phyloP scores from a whole-genome alignment of 2,113 vertebrate genomes.

The Paedocypris sp. region DNA sequence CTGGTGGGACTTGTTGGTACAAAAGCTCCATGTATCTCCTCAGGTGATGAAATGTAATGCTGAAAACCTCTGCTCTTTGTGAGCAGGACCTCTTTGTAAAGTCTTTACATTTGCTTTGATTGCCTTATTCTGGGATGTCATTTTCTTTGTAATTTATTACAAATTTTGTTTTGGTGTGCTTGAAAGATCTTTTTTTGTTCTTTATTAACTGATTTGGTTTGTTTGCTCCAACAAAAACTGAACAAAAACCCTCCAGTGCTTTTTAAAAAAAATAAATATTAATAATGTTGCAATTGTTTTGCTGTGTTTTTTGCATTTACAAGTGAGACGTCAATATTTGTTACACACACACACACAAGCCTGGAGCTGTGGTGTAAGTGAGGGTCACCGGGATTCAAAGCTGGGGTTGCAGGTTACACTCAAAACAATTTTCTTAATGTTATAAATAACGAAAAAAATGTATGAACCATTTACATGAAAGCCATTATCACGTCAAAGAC shows the following conservation, averaged over 20 bases:
- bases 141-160: constrained; percentile 72
- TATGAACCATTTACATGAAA: no score
- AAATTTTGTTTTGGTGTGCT: constrained; percentile 60
- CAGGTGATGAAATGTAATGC: constrained; percentile 59
- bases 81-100: constrained; percentile 51
- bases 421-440: no score
- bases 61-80: constrained; percentile 49
- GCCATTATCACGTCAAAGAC: no score
- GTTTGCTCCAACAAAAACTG: constrained; percentile 51
- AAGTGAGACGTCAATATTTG: not conserved
- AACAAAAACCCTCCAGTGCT: constrained; percentile 55
- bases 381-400: no score
- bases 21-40: constrained; percentile 61
- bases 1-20: constrained; percentile 41
- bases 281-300: constrained; percentile 25
- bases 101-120: constrained; percentile 36
- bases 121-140: constrained; percentile 47
- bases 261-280: constrained; percentile 55
- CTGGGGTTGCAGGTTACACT: no score
- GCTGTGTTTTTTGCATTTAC: not conserved
- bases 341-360: no score
- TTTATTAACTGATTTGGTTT: constrained; percentile 54
- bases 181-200: constrained; percentile 50
- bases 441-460: no score
- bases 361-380: no score